A percentile compares a stretch with the other conserved stretches of the same genome.
Conservation (phyloP, 2,113 vertebrate genomes). For the Gambusia affinis region DNA sequence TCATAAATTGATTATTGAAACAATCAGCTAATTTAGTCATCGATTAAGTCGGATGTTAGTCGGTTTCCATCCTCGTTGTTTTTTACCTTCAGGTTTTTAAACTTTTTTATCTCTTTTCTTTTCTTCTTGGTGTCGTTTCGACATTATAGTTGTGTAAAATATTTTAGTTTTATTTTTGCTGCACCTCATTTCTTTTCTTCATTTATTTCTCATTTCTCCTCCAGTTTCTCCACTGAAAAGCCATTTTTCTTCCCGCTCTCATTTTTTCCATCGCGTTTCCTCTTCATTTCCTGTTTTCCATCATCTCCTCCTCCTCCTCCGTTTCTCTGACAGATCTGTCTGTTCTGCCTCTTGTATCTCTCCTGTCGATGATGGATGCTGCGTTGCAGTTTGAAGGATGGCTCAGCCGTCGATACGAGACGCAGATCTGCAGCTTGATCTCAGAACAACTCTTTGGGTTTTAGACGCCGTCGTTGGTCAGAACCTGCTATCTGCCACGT, state of each 20-base stretch:
- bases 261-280: background rate
- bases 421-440: background rate
- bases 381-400: constrained; percentile 47
- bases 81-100: background rate
- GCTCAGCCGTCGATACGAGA: constrained; percentile 4
- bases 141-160: background rate
- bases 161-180: background rate
- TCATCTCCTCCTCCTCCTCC: background rate
- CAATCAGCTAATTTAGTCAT: too few relatives aligned
- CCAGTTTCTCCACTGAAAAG: too few relatives aligned
- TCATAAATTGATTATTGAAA: too few relatives aligned
- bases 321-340: constrained; percentile 12
- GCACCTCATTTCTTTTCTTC: background rate
- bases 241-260: too few relatives aligned
- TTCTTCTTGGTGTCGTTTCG: background rate
- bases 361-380: constrained; percentile 26
- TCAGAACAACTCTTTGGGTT: constrained; percentile 1
- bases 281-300: background rate
- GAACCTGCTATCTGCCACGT: background rate
- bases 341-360: background rate
- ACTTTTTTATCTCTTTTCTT: background rate
- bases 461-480: background rate
- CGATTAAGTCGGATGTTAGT: background rate
- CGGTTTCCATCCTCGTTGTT: background rate
- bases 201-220: background rate